phyloP scores from a whole-genome alignment of 2,888 invertebrate genomes.

The Lasioglossum lativentre region DNA sequence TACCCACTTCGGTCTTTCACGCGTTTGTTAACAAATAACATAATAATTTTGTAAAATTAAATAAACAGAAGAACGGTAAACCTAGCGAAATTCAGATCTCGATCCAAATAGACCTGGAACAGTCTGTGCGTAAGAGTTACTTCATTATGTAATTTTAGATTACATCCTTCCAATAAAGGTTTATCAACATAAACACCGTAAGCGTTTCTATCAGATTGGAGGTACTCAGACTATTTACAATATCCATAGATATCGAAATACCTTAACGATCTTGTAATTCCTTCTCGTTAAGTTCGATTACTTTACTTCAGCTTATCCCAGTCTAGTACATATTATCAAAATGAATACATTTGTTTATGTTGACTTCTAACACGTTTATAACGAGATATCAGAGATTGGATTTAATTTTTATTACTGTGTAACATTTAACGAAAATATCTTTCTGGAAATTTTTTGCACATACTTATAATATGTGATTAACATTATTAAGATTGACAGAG shows the following conservation, averaged over 20 bases:
- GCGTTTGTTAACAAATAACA: background rate
- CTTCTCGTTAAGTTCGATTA: background rate
- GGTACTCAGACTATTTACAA: conserved; percentile 34
- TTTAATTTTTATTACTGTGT: conserved; percentile 15
- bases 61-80: background rate
- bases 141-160: background rate
- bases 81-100: background rate
- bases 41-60: background rate
- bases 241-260: conserved; percentile 33
- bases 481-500: conserved; percentile 20
- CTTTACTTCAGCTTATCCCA: conserved; percentile 12
- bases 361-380: background rate
- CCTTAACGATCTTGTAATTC: background rate
- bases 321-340: background rate
- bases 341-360: background rate
- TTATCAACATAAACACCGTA: conserved; percentile 46
- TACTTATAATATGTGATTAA: conserved; percentile 19
- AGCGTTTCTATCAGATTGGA: conserved; percentile 35
- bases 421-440: conserved; percentile 35
- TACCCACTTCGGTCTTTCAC: background rate
- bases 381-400: conserved; percentile 4
- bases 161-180: background rate
- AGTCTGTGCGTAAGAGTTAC: background rate
- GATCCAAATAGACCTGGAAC: background rate
- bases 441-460: conserved; percentile 4